Conservation (phyloP, 2,888 invertebrate genomes). For the Aleiodes testaceus region DNA sequence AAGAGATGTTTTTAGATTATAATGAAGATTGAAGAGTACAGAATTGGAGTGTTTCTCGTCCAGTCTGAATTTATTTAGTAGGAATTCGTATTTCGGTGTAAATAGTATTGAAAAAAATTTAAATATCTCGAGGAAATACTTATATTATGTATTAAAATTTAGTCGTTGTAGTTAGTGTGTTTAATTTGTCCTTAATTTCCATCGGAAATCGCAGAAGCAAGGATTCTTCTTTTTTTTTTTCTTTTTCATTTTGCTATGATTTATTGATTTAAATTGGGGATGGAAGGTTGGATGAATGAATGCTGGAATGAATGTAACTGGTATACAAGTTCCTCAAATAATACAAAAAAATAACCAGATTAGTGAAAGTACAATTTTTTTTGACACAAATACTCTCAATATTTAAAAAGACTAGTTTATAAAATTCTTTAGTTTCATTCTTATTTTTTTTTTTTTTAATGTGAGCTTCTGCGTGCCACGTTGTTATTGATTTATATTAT, state of each 20-base stretch:
- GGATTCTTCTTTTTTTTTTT: not conserved
- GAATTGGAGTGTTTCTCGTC: not conserved
- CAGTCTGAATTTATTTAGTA: constrained; percentile 20
- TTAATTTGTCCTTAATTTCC: constrained; percentile 44
- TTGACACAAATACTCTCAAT: constrained; percentile 55
- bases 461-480: constrained; percentile 36
- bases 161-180: constrained; percentile 53
- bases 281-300: constrained; percentile 48
- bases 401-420: not conserved
- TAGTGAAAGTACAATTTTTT: constrained; percentile 60
- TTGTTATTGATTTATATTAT: constrained; percentile 34
- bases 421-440: constrained; percentile 30
- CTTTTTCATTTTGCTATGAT: no score
- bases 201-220: constrained; percentile 33
- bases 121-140: constrained; percentile 18
- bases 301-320: constrained; percentile 71
- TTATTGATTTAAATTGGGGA: constrained; percentile 44
- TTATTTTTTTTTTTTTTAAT: constrained; percentile 33
- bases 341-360: constrained; percentile 63
- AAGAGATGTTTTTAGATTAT: not conserved
- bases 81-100: constrained; percentile 25
- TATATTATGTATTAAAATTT: constrained; percentile 46
- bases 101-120: constrained; percentile 10
- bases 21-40: not conserved
- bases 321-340: constrained; percentile 85